These are phyloP conservation scores for Eupithecia abbreviata DNA, from an alignment of 2,888 invertebrate species.

Conservation along the genomic window DNA sequence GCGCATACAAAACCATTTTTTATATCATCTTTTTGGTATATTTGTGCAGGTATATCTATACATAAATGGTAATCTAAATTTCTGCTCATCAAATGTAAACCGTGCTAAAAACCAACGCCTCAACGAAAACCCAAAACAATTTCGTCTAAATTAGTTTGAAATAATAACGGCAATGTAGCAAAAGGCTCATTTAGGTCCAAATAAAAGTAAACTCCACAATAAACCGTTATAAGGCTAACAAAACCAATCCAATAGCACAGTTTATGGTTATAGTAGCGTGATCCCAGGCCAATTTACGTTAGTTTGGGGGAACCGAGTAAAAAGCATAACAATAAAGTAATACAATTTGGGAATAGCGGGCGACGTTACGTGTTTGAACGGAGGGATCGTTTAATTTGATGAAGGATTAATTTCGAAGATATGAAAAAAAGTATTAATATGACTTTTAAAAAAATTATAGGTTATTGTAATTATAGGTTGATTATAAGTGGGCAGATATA, in stretches of 20 bases:
- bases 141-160: conserved; percentile 36
- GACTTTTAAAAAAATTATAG: background rate
- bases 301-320: conserved; percentile 78
- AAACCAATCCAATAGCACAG: conserved; percentile 75
- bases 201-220: conserved; percentile 50
- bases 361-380: conserved; percentile 74
- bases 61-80: background rate
- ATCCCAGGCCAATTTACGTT: conserved; percentile 81
- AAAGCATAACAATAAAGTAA: conserved; percentile 82
- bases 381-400: conserved; percentile 76
- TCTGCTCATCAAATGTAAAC: background rate
- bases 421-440: conserved; percentile 22
- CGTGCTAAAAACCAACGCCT: conserved; percentile 3
- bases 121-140: conserved; percentile 27
- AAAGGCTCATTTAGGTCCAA: conserved; percentile 46
- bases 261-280: conserved; percentile 80
- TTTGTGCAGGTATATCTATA: background rate
- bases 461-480: no score
- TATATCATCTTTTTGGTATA: background rate
- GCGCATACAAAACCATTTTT: background rate
- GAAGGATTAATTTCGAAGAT: conserved; percentile 65
- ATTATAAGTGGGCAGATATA: background rate
- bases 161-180: conserved; percentile 39
- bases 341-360: conserved; percentile 78
- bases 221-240: conserved; percentile 61